A percentile compares a stretch with the other conserved stretches of the same genome.
phyloP scores from a whole-genome alignment of 23 tunicate species.

The Ascidia mentula region DNA sequence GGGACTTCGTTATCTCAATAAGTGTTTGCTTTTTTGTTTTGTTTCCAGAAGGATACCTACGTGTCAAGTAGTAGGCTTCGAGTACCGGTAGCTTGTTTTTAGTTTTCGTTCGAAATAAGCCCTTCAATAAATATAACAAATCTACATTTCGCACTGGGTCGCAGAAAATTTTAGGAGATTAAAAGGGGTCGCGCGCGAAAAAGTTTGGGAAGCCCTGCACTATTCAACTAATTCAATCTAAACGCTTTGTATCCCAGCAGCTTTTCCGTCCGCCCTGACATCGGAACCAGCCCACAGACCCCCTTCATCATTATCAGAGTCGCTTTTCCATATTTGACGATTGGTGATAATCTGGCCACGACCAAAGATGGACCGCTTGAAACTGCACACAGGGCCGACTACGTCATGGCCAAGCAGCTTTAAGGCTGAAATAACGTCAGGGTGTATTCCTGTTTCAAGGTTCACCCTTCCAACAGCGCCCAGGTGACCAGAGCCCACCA shows the following conservation, averaged over 20 bases:
- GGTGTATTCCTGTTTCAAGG: slow-evolving; percentile 57
- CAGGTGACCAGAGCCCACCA: slow-evolving; percentile 46
- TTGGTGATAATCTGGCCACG: slow-evolving; percentile 74
- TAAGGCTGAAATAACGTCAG: background rate
- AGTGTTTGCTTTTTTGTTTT: no score
- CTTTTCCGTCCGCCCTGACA: slow-evolving; percentile 68
- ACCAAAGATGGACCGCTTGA: slow-evolving; percentile 40
- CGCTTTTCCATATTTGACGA: slow-evolving; percentile 40
- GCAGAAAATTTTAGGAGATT: no score
- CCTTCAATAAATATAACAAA: no score
- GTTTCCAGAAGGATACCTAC: no score
- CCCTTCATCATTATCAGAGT: background rate
- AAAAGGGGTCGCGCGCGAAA: no score
- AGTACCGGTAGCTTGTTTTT: no score
- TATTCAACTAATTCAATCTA: background rate
- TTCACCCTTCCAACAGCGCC: slow-evolving; percentile 27
- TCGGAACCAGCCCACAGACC: slow-evolving; percentile 78
- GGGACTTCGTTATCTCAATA: no score
- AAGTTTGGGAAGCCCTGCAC: no score
- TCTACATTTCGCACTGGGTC: no score
- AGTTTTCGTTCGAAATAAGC: no score
- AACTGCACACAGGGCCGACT: slow-evolving; percentile 36
- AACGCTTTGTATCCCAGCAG: slow-evolving; percentile 49
- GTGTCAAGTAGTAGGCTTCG: no score
- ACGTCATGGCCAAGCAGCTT: slow-evolving; percentile 48